Base-by-base conservation (phyloP, 2,113 vertebrate species). In the Girardinichthys multiradiatus region DNA sequence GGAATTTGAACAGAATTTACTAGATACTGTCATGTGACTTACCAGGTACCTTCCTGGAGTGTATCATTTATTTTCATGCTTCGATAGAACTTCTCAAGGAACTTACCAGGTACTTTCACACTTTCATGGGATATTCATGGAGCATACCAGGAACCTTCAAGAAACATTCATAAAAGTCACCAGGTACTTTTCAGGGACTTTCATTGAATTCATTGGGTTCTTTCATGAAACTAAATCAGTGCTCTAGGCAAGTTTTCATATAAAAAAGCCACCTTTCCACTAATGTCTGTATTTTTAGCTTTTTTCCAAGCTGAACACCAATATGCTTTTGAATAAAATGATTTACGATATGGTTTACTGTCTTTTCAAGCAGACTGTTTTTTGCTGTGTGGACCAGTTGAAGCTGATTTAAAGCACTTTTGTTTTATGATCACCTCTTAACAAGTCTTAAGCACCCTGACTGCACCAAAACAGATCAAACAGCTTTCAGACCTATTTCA, bases 271-370 rank as follows among this genome's bases (percentile, higher is more conserved):
- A 19, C 42, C 7, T 69, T 72, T 82, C 51, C 37, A 79, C 84
- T 76, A 9, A 68, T 35, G 48, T 1, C n/a, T 60, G 24, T 65
- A 72, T 82, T 80, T 45, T 74, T 30, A 14, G 28, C 28, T 30
- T 33, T 26, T 13, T 42, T 29, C 51, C 31, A 4, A 59, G 30
- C 26, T 42, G 39, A 72, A 57, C 27, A 35, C 19, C 59, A 51
- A 63, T 73, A 61, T 60, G 13, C 54, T 72, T 48, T 1, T 57
- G 31, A 75, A 76, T 68, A 45, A 81, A 74, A 72, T 58, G 28
- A 64, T 82, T 80, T 81, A 64, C 19, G 57, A 1, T 7, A 68
- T 67, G 7, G 42, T 45, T 45, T 45, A 45, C 58, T 29, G 72
- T 58, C 27, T 79, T 54, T 62, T 33, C 15, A 0, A 13, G 11